Evolutionary conservation across 1,140 invertebrate genomes (phyloP).

Genomic region (Triops longicaudatus): DNA sequence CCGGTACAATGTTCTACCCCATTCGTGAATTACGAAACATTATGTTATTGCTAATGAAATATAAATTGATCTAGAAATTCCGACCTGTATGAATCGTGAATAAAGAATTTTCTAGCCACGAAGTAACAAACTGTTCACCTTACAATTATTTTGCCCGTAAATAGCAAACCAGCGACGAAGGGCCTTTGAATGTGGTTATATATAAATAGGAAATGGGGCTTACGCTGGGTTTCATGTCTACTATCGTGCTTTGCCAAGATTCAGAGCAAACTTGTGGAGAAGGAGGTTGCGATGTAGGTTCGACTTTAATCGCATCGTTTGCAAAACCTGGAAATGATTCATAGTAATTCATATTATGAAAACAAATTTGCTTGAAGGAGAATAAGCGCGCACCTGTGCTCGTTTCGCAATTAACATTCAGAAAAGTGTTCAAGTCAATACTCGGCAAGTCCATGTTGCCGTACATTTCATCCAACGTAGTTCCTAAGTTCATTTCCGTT

Average conservation of each 20-base stretch:
- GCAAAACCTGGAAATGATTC: not conserved
- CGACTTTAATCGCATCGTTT: not conserved
- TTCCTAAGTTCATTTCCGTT: not conserved
- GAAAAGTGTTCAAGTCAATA: constrained; percentile 8
- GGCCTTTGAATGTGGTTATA: too few species aligned
- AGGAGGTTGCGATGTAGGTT: not conserved
- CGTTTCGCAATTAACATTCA: not conserved
- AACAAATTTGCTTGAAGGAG: not conserved
- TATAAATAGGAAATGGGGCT: not conserved
- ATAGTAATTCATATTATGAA: not conserved
- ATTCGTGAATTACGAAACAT: too few species aligned
- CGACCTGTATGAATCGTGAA: too few species aligned
- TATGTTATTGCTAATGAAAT: too few species aligned
- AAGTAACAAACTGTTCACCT: too few species aligned
- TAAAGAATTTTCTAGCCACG: too few species aligned
- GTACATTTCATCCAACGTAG: not conserved
- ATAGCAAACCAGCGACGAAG: too few species aligned
- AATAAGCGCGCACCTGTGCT: not conserved
- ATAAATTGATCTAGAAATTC: too few species aligned
- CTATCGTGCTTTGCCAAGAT: not conserved
- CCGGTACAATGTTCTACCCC: too few species aligned
- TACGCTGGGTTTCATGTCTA: not conserved
- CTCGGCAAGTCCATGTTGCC: not conserved
- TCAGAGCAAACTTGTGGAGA: not conserved
- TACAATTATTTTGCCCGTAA: too few species aligned